A percentile compares a stretch with the other conserved stretches of the same genome.
Evolutionary conservation across 2,113 vertebrate genomes (phyloP).

Genomic region (Gambusia affinis): DNA sequence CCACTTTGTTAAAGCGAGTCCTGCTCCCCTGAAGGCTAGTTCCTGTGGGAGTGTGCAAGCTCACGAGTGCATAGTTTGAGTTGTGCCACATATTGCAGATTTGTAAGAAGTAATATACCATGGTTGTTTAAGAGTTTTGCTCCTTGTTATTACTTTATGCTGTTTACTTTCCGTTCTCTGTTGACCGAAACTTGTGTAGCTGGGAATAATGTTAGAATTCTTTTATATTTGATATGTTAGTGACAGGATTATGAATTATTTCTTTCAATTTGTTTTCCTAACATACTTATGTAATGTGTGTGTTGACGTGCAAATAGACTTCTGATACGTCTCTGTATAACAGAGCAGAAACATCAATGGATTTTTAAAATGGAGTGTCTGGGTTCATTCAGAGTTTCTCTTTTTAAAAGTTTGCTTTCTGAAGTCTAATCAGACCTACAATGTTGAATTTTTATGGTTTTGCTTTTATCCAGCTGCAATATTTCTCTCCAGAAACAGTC

Average conservation of each 20-base stretch:
- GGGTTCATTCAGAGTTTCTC: too few species aligned
- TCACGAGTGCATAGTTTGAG: slow-evolving; percentile 35
- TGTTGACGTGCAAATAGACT: not conserved
- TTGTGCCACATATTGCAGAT: slow-evolving; percentile 35
- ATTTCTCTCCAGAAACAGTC: too few species aligned
- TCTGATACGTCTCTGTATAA: too few species aligned
- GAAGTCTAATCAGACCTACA: too few species aligned
- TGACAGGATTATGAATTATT: not conserved
- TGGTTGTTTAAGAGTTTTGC: not conserved
- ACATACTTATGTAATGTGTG: not conserved
- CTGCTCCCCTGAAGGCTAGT: slow-evolving; percentile 69
- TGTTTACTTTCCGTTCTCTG: slow-evolving; percentile 12
- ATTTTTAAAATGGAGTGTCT: too few species aligned
- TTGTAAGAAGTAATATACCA: slow-evolving; percentile 39
- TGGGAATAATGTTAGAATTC: not conserved
- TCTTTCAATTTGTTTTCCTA: not conserved
- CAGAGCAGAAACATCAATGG: too few species aligned
- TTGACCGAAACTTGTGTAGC: slow-evolving; percentile 6
- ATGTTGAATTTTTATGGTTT: too few species aligned
- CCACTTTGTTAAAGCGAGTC: slow-evolving; percentile 74
- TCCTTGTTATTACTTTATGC: slow-evolving; percentile 3
- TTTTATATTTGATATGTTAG: not conserved
- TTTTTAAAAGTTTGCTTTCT: too few species aligned
- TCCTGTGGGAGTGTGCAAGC: slow-evolving; percentile 31
- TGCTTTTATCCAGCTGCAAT: too few species aligned